Evolutionary conservation across 2,113 vertebrate species (phyloP).

Genomic region (Scomber japonicus): DNA sequence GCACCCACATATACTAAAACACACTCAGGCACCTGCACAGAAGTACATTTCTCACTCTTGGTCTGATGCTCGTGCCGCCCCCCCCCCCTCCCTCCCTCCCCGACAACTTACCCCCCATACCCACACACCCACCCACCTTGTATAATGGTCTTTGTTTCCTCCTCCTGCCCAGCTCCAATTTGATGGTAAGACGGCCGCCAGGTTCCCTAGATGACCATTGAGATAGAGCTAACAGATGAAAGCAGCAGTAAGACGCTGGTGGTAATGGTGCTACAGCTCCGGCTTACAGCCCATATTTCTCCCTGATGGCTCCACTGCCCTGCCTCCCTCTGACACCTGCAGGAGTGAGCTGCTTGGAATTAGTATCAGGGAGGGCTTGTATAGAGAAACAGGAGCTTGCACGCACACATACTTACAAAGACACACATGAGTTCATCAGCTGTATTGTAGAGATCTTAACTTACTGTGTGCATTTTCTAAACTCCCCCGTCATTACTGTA

Average conservation of each 20-base stretch:
- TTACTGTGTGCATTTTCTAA: neutral
- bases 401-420: neutral
- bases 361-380: conserved; percentile 38
- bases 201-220: conserved; percentile 81
- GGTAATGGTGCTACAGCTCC: conserved; percentile 77
- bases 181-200: conserved; percentile 70
- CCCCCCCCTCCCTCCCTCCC: too few species aligned
- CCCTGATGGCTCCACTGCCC: conserved; percentile 68
- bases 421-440: neutral
- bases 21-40: neutral
- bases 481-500: neutral
- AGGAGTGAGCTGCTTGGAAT: conserved; percentile 68
- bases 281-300: conserved; percentile 79
- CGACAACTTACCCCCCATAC: neutral
- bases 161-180: conserved; percentile 63
- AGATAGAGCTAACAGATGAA: conserved; percentile 81
- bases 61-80: conserved; percentile 1
- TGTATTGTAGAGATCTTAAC: neutral
- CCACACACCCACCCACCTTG: conserved; percentile 37
- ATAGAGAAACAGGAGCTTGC: conserved; percentile 5
- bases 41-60: conserved; percentile 48
- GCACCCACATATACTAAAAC: neutral
- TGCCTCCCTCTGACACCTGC: conserved; percentile 73
- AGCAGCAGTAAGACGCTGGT: conserved; percentile 77
- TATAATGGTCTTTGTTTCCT: conserved; percentile 73